A percentile compares a stretch with the other conserved stretches of the same genome.
phyloP scores from a whole-genome alignment of 2,888 invertebrate genomes.

The Galeopsomyia nigrocyanea region DNA sequence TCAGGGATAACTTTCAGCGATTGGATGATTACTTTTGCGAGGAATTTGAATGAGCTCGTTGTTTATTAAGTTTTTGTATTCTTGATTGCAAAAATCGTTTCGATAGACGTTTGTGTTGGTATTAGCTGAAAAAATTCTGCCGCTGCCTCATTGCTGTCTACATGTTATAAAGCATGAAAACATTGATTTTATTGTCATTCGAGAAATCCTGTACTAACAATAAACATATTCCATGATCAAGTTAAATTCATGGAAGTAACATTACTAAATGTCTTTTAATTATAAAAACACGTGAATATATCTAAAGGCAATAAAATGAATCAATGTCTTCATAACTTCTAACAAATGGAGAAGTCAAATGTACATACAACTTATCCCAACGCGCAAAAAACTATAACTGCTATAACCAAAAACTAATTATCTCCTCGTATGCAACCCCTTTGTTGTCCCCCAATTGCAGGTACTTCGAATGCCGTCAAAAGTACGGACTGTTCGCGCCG shows the following conservation, averaged over 20 bases:
- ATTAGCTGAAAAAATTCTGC: not conserved
- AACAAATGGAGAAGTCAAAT: too few species aligned
- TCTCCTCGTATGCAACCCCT: not conserved
- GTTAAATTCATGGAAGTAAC: too few species aligned
- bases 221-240: not conserved
- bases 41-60: too few species aligned
- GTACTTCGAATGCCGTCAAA: slow-evolving; percentile 93
- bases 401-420: too few species aligned
- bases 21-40: too few species aligned
- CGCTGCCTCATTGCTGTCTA: slow-evolving; percentile 4
- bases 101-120: too few species aligned
- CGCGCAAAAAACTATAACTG: too few species aligned
- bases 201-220: not conserved
- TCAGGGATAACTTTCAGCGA: too few species aligned
- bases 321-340: slow-evolving; percentile 11
- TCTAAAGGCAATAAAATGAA: not conserved
- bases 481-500: slow-evolving; percentile 95
- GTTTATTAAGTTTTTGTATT: too few species aligned
- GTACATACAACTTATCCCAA: too few species aligned
- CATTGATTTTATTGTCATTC: slow-evolving; percentile 8
- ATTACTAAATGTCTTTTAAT: not conserved
- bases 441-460: slow-evolving; percentile 70
- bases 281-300: not conserved
- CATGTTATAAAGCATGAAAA: slow-evolving; percentile 9
- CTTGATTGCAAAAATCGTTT: too few species aligned